phyloP scores from a whole-genome alignment of 37 sponge, comb jelly and placozoan species.

The Mnemiopsis leidyi region DNA sequence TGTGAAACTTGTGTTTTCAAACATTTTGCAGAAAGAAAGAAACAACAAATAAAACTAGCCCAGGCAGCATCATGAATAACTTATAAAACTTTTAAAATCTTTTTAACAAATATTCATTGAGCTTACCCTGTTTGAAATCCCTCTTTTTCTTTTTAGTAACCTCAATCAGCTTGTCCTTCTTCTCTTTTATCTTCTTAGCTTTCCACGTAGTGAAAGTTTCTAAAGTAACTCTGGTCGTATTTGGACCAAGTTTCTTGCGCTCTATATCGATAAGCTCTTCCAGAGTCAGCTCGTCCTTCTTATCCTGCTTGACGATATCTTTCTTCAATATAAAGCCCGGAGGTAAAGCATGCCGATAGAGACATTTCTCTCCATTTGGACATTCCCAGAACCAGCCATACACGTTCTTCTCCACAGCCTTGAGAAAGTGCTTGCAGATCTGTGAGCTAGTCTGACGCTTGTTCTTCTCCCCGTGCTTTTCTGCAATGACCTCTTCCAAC shows the following conservation, averaged over 20 bases:
- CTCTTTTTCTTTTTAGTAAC: slow-evolving; percentile 75
- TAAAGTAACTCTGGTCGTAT: slow-evolving; percentile 68
- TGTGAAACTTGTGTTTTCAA: too few species aligned
- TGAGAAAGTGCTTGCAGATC: slow-evolving; percentile 95
- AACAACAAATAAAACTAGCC: too few species aligned
- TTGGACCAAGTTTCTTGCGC: slow-evolving; percentile 68
- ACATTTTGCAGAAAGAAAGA: too few species aligned
- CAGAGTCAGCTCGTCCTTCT: slow-evolving; percentile 76
- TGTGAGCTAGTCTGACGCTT: slow-evolving; percentile 74
- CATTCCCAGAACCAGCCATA: slow-evolving; percentile 99
- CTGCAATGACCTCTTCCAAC: slow-evolving; percentile 85
- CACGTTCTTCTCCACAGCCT: slow-evolving; percentile 89
- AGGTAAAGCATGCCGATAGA: slow-evolving; percentile 95
- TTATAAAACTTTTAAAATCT: too few species aligned
- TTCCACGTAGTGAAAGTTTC: slow-evolving; percentile 88
- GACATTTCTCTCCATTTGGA: slow-evolving; percentile 90
- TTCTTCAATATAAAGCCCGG: slow-evolving; percentile 96
- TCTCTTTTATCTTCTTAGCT: slow-evolving; percentile 80
- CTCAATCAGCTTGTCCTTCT: slow-evolving; percentile 70
- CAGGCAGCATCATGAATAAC: too few species aligned
- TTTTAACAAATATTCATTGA: too few species aligned
- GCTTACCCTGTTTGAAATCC: slow-evolving; percentile 85
- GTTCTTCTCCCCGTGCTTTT: slow-evolving; percentile 82
- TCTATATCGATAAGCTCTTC: slow-evolving; percentile 95
- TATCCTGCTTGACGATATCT: slow-evolving; percentile 72